Evolutionary conservation across 2,797 vertebrate species (phyloP), one percentile per base, ranked within the genome.

Genomic region (Channa striata): DNA sequence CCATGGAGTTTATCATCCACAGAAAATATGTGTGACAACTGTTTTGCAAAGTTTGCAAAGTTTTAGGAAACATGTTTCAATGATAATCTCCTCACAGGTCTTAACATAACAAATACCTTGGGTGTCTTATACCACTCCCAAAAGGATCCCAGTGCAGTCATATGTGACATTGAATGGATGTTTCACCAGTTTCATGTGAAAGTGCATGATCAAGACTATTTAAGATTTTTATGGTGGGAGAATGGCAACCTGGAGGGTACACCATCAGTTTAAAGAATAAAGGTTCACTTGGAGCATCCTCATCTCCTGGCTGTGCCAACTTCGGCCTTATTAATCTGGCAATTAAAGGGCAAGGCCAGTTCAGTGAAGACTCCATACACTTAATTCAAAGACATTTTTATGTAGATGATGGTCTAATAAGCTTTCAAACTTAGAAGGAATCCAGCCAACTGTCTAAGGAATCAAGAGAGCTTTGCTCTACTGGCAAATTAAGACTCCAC

Each of bases 141-240:
- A 1, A 87, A 69, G 1, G 16, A 44, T 6, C 30, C 43, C 1
- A 9, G 72, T 1, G 56, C 77, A 23, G 19, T 81, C 11, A 80
- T 70, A 64, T 82, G 83, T 1, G 40, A 81, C 7, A 10, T 51
- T 0, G 66, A 72, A 16, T 8, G 17, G 19, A 77, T 68, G 53
- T 65, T 64, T 5, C 54, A 73, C 20, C 57, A 70, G 23, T 69
- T 71, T 16, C 53, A 51, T 1, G 36, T 75, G 0, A 43, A 16
- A 53, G 49, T 0, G 0, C 51, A 58, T 49, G 79, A 65, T 33
- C 74, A 76, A 59, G 71, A 70, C 25, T 75, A 80, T 2, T 7
- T 80, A 1, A 13, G 59, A 8, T 84, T 85, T 12, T 20, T 86
- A 1, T 86, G 79, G 74, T 85, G 82, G 78, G 69, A 83, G 44